Conservation (phyloP, 2,113 vertebrate genomes). For the Pogona vitticeps region DNA sequence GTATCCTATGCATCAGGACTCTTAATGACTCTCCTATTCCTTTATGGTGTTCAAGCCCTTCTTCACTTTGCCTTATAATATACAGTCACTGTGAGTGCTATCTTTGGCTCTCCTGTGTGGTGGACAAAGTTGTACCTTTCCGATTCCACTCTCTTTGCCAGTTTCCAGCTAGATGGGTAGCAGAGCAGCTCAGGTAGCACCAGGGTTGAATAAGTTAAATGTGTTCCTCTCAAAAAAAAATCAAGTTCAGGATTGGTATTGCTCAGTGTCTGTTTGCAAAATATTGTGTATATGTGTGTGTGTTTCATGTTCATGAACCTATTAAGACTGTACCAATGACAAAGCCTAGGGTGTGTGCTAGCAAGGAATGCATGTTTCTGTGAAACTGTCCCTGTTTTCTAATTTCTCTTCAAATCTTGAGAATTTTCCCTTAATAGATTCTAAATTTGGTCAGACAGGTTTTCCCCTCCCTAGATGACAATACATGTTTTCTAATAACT, state of each 20-base stretch:
- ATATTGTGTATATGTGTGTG: not conserved
- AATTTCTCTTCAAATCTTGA: slow-evolving; percentile 18
- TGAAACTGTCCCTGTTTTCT: not conserved
- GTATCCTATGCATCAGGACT: not conserved
- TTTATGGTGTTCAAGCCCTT: not conserved
- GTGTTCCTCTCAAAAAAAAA: not conserved
- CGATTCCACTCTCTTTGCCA: not conserved
- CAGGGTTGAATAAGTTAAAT: not conserved
- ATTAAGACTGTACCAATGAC: slow-evolving; percentile 5
- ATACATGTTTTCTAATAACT: slow-evolving; percentile 14
- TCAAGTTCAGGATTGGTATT: not conserved
- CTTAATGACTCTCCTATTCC: not conserved
- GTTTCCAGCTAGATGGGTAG: not conserved
- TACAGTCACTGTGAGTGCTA: not conserved
- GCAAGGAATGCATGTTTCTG: not conserved
- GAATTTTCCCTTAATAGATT: not conserved
- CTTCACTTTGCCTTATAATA: not conserved
- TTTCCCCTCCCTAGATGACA: slow-evolving; percentile 39
- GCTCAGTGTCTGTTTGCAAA: slow-evolving; percentile 27
- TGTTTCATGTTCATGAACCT: slow-evolving; percentile 15
- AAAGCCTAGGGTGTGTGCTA: not conserved
- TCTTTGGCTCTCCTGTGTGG: not conserved
- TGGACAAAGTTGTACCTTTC: not conserved
- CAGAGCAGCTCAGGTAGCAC: too few relatives aligned
- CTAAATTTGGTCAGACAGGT: slow-evolving; percentile 27